Evolutionary conservation across 2,888 invertebrate genomes (phyloP), one percentile per base, ranked within the genome.

Genomic region (Ennomos erosarius): DNA sequence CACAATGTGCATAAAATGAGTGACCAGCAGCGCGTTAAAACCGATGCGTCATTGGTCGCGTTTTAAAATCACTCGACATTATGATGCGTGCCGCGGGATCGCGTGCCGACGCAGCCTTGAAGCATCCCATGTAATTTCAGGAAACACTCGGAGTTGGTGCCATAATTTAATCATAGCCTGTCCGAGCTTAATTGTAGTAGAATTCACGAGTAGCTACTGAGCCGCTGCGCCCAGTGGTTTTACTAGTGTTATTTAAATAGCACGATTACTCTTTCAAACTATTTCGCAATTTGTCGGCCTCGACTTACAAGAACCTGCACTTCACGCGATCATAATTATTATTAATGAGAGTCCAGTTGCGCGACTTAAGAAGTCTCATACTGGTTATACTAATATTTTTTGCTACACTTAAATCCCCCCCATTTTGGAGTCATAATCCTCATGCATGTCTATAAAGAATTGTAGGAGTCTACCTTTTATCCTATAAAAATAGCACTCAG

Each of bases 121-220:
- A 82, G 76, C 90, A 90, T 91, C 90, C 89, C 87, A 85, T 88
- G 85, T 90, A 88, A 91, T 90, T 90, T 90, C 90, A 91, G 91
- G 91, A 90, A 92, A 91, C 85, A 90, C 85, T 90, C 82, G 69
- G 81, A 79, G 84, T 89, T 80, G 79, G 85, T 89, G 88, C 87
- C 87, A 90, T 90, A 90, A 90, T 90, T 90, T 92, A 91, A 92
- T 92, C 89, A 89, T 87, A 88, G 81, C 86, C 89, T 90, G 89
- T 82, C 86, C 79, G 78, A 69, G 73, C 74, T 76, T 90, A 90
- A 90, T 91, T 90, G 88, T 90, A 82, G 85, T 88, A 85, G 85
- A 78, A 84, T 87, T 87, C 78, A 83, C 82, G 82, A 78, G 72
- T 77, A 76, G 85, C 88, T 88, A 87, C 90, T 79, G 86, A 84